Evolutionary conservation across 2,888 invertebrate species (phyloP), one percentile per base, ranked within the genome.

Genomic region (Luffia ferchaultella): DNA sequence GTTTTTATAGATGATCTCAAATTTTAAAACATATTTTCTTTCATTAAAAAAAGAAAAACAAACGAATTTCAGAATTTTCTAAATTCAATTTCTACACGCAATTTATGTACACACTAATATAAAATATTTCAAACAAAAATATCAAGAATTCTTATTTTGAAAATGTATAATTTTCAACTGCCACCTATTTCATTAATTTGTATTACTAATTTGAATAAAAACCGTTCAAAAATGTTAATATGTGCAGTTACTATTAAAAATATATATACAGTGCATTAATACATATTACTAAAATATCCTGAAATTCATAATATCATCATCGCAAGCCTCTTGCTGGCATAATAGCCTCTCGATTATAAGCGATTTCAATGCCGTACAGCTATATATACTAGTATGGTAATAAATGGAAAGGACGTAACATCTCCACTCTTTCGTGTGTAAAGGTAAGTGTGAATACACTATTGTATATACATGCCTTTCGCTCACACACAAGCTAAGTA

Each of bases 321-420:
- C n/a, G 54, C 57, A 53, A 42, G 7, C 3, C 5, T 53, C 57
- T 54, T 58, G n/a, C n/a, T n/a, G 30, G 12, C 54, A 55, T 30
- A 30, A 55, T 48, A 55, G 54, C 54, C 49, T 60, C 65, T 70
- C 73, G 73, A 73, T 76, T 80, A 77, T 82, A 76, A 76, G 53
- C 64, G 52, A 48, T 49, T 52, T 47, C 55, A 59, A 62, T 60
- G 56, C 54, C 59, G 62, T 61, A 57, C 63, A 65, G 55, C 69
- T 70, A 71, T 80, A 67, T 82, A 82, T 82, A 82, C 68, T 68
- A 69, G 69, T 68, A 71, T 72, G 73, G 66, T 62, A 62, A 64
- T 65, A 66, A 63, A 64, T 61, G 65, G 60, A 76, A 73, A 63
- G 60, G 54, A 66, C 67, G 68, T 65, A 57, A 64, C 67, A 67